Evolutionary conservation across 2,797 vertebrate genomes (phyloP).

Genomic region (Pampus argenteus): DNA sequence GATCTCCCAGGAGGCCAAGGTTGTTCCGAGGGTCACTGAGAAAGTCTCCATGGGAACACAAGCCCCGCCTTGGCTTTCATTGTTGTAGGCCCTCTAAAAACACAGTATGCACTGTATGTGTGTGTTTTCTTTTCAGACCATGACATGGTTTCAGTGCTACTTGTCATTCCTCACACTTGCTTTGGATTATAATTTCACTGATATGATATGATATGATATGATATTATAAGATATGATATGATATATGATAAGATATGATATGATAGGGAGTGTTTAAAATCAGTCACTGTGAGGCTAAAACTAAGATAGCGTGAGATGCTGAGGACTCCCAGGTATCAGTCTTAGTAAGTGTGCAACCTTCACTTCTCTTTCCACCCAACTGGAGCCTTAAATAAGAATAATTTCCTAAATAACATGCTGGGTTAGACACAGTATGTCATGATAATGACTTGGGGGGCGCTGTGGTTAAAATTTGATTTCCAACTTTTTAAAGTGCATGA

Average conservation of each 20-base stretch:
- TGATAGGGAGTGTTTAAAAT: background rate
- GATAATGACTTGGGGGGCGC: background rate
- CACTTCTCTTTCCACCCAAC: background rate
- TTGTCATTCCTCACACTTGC: background rate
- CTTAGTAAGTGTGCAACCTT: constrained; percentile 20
- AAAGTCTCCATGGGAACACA: constrained; percentile 75
- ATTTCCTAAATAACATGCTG: too few relatives aligned
- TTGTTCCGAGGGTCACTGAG: constrained; percentile 73
- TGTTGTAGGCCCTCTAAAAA: constrained; percentile 34
- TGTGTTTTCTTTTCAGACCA: background rate
- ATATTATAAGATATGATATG: background rate
- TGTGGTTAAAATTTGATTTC: background rate
- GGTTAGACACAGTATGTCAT: background rate
- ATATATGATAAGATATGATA: background rate
- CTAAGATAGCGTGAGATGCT: background rate
- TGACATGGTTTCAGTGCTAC: background rate
- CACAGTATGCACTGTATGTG: constrained; percentile 7
- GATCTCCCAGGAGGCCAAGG: constrained; percentile 74
- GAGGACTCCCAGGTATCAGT: constrained; percentile 11
- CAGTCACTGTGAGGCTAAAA: background rate
- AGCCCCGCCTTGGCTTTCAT: constrained; percentile 59
- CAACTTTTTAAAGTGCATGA: background rate
- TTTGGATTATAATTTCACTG: background rate
- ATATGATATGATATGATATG: background rate
- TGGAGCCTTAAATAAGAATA: too few relatives aligned